Evolutionary conservation across 1,140 invertebrate species (phyloP).

Genomic region (Drosophila asahinai): DNA sequence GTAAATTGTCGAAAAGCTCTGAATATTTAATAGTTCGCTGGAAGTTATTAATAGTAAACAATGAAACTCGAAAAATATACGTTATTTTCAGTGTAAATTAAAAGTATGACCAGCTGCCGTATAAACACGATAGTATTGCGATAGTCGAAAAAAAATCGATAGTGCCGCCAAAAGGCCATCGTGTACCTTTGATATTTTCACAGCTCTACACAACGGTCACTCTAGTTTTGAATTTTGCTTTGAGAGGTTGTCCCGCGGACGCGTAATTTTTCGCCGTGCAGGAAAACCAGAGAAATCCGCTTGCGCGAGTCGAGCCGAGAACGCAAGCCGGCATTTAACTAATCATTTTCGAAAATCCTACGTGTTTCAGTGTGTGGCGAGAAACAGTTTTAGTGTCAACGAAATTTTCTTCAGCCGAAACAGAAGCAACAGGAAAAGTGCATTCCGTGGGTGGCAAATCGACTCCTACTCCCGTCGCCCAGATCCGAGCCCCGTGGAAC

Average conservation of each 20-base stretch:
- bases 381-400: conserved; percentile 21
- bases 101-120: too few species aligned
- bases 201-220: background rate
- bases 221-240: conserved; percentile 5
- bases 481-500: background rate
- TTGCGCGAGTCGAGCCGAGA: too few species aligned
- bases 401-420: conserved; percentile 1
- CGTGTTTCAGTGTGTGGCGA: conserved; percentile 16
- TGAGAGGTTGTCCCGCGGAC: conserved; percentile 14
- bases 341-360: background rate
- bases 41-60: too few species aligned
- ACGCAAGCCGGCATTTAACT: too few species aligned
- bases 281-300: background rate
- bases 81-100: too few species aligned
- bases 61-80: too few species aligned
- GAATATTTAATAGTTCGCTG: too few species aligned
- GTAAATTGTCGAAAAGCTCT: too few species aligned
- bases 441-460: conserved; percentile 47
- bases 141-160: too few species aligned
- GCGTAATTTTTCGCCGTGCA: background rate
- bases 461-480: background rate
- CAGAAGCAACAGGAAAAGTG: conserved; percentile 29
- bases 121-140: too few species aligned
- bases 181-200: too few species aligned
- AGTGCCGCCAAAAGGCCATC: too few species aligned